These are phyloP conservation scores for Watsonalla cultraria DNA, from an alignment of 2,888 invertebrate genomes.

Conservation along the genomic window DNA sequence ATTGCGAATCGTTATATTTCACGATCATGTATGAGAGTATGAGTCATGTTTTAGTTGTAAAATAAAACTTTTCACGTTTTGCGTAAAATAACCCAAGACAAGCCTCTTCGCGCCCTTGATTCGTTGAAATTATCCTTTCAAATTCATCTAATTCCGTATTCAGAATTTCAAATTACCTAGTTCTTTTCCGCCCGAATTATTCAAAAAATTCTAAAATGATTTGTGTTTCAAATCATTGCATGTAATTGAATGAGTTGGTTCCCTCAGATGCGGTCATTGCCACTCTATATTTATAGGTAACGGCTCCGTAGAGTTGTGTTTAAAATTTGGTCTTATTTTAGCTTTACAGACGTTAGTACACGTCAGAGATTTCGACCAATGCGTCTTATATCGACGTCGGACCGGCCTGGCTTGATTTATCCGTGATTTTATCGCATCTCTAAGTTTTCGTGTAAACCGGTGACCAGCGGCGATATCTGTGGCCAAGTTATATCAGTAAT, in stretches of 20 bases:
- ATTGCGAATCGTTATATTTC: no score
- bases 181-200: no score
- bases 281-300: constrained; percentile 49
- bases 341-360: constrained; percentile 75
- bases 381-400: constrained; percentile 73
- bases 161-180: no score
- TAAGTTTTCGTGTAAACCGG: constrained; percentile 16
- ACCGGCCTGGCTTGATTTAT: constrained; percentile 32
- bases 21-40: no score
- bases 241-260: not conserved
- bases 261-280: constrained; percentile 38
- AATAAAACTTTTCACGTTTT: no score
- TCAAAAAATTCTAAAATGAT: not conserved
- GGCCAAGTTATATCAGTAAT: constrained; percentile 3
- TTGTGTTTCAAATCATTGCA: not conserved
- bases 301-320: constrained; percentile 75
- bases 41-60: no score
- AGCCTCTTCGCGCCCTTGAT: no score
- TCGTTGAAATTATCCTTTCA: no score
- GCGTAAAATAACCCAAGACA: no score
- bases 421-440: constrained; percentile 26
- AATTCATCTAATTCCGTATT: no score
- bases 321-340: constrained; percentile 80
- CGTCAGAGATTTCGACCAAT: constrained; percentile 72
- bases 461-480: constrained; percentile 19